Base-by-base conservation (phyloP, 2,888 invertebrate genomes). In the Drosophila subsilvestris region DNA sequence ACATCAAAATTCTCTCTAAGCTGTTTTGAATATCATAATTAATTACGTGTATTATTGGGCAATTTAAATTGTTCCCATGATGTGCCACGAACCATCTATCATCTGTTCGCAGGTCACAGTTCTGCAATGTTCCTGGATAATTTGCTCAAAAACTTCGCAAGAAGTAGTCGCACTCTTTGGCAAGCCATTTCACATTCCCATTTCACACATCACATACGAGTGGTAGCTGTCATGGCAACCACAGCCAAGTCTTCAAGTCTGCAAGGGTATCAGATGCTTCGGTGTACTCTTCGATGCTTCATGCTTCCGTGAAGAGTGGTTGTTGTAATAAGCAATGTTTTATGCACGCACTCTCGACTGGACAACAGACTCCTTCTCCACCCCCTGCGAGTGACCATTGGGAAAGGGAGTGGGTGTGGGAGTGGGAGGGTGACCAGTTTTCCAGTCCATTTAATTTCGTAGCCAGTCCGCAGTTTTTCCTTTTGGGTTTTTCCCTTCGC, bases 371-470 rank as follows among this genome's bases (percentile, higher is more conserved):
- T 9, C 51, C 53, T 49, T n/a, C n/a, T 37, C 44, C 56, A 42
- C 55, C 59, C 60, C 53, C 47, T 47, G 37, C 50, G 63, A 14
- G 8, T 17, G 20, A 29, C 10, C 14, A 25, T 12, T 32, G 32
- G 12, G 12, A 12, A 5, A 1, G 18, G 14, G 37, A 25, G 20
- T 22, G 12, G 25, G 10, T 17, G 44, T 54, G 57, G 22, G 58
- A 50, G 55, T 51, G 50, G 32, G 48, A 68, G 61, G 72, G 71
- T 77, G 88, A 80, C 83, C 89, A 90, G 90, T 90, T 90, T 90
- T 90, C 89, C 90, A 79, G 88, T 77, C 90, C 88, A 90, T 89
- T 89, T 89, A 89, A 84, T 84, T 79, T 80, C 62, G 73, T 62
- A 57, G 86, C 86, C 22, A 60, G 74, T 84, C 87, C 80, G 87